Evolutionary conservation across 2,888 invertebrate species (phyloP).

Genomic region (Ligdia adustata): DNA sequence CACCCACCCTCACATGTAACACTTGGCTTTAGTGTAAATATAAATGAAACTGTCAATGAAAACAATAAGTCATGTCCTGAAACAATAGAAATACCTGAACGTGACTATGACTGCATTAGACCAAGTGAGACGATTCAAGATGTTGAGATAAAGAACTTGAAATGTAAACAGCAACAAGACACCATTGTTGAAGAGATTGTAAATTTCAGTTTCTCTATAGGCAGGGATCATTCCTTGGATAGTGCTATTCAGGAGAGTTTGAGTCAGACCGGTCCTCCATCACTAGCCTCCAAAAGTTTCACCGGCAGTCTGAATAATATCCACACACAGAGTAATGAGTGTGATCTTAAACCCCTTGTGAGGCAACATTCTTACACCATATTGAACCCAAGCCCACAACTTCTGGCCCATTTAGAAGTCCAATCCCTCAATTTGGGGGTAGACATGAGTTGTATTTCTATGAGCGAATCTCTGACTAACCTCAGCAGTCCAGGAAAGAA

Average conservation of each 20-base stretch:
- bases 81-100: conserved; percentile 62
- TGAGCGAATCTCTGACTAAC: conserved; percentile 76
- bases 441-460: conserved; percentile 76
- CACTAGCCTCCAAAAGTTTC: conserved; percentile 68
- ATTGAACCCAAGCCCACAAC: conserved; percentile 89
- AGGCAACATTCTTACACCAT: conserved; percentile 92
- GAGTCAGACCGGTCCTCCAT: conserved; percentile 57
- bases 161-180: conserved; percentile 23
- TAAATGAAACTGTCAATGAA: conserved; percentile 48
- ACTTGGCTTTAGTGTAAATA: conserved; percentile 62
- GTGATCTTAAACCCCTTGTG: conserved; percentile 68
- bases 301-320: conserved; percentile 77
- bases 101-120: conserved; percentile 57
- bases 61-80: conserved; percentile 21
- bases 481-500: conserved; percentile 60
- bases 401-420: conserved; percentile 86
- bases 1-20: conserved; percentile 52
- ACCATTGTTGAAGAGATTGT: conserved; percentile 33
- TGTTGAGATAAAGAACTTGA: conserved; percentile 28
- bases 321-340: conserved; percentile 60
- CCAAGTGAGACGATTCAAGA: conserved; percentile 43
- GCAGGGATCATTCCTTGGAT: conserved; percentile 42
- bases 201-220: conserved; percentile 44
- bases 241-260: conserved; percentile 44
- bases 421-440: conserved; percentile 74